Conservation (phyloP, 2,888 invertebrate species). For the Tiliacea citrago region DNA sequence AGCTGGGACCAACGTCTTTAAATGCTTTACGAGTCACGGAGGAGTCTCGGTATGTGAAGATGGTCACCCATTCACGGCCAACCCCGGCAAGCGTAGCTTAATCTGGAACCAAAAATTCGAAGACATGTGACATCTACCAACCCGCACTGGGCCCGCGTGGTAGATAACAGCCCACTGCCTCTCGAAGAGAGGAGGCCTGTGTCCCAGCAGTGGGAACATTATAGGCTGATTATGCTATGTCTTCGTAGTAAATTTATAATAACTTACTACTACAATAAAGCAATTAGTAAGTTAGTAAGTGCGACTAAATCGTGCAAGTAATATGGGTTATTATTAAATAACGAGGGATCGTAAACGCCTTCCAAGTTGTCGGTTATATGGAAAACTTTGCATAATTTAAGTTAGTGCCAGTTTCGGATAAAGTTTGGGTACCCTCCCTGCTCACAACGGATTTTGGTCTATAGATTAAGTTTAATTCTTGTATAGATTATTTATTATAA, state of each 20-base stretch:
- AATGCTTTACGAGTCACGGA: too few relatives aligned
- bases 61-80: too few relatives aligned
- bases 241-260: slow-evolving; percentile 12
- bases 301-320: slow-evolving; percentile 35
- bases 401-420: slow-evolving; percentile 34
- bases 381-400: slow-evolving; percentile 54
- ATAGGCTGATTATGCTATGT: too few relatives aligned
- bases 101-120: too few relatives aligned
- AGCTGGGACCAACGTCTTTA: too few relatives aligned
- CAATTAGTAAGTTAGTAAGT: slow-evolving; percentile 40
- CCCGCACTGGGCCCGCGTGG: too few relatives aligned
- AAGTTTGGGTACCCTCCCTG: slow-evolving; percentile 25
- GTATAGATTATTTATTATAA: not conserved
- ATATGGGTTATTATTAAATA: slow-evolving; percentile 49
- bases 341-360: slow-evolving; percentile 39
- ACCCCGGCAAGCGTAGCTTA: too few relatives aligned
- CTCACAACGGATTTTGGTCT: not conserved
- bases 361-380: slow-evolving; percentile 36
- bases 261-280: slow-evolving; percentile 32
- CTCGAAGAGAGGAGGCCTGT: too few relatives aligned
- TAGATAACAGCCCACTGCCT: too few relatives aligned
- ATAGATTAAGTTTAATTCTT: slow-evolving; percentile 4
- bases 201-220: too few relatives aligned
- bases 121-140: too few relatives aligned
- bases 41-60: too few relatives aligned